Evolutionary conservation across 2,113 vertebrate genomes (phyloP).

Genomic region (Ceyx cyanopectus): DNA sequence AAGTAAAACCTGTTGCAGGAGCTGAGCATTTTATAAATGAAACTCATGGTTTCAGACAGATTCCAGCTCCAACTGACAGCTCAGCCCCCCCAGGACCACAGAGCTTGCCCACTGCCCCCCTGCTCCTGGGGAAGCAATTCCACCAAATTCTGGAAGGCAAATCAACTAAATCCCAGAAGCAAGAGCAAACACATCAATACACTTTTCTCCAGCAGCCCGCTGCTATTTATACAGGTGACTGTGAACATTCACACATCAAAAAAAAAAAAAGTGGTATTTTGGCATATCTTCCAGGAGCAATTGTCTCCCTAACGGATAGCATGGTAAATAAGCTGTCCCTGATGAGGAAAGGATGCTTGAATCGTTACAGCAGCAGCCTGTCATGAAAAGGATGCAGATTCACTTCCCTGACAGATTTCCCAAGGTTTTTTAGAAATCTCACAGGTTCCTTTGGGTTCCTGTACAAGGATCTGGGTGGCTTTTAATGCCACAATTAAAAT

Average conservation of each 20-base stretch:
- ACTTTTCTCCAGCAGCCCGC: neutral
- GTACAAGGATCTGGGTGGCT: conserved; percentile 36
- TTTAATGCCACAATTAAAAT: conserved; percentile 58
- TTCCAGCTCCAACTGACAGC: neutral
- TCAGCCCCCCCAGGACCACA: neutral
- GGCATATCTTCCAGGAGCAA: conserved; percentile 49
- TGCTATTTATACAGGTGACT: conserved; percentile 60
- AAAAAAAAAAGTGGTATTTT: conserved; percentile 7
- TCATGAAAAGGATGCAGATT: conserved; percentile 45
- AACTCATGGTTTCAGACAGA: neutral
- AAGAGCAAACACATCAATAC: conserved; percentile 22
- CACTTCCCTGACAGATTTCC: conserved; percentile 18
- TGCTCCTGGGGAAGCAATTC: neutral
- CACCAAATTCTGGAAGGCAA: conserved; percentile 21
- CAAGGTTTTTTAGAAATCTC: conserved; percentile 34
- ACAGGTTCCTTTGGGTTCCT: conserved; percentile 14
- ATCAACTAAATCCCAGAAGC: conserved; percentile 37
- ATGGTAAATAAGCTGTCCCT: neutral
- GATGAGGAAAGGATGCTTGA: neutral
- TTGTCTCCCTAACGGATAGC: conserved; percentile 18
- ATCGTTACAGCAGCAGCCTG: conserved; percentile 1
- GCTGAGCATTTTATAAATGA: neutral
- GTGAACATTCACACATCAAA: conserved; percentile 38
- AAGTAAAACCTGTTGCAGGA: neutral
- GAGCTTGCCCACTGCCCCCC: neutral